Evolutionary conservation across 2,113 vertebrate genomes (phyloP).

Genomic region (Sinosuthora webbiana): DNA sequence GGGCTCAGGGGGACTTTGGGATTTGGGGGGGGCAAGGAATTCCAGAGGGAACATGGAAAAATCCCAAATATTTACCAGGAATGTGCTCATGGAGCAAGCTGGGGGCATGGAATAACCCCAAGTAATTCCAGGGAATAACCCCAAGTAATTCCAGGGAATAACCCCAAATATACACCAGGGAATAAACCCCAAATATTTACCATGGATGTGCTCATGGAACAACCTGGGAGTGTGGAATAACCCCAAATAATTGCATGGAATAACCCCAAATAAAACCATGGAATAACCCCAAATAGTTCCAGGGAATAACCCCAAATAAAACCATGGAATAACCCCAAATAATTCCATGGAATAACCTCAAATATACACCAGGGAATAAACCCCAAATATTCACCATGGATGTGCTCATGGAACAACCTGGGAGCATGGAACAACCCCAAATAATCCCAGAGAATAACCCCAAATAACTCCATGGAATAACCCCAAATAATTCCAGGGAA

Average conservation of each 20-base stretch:
- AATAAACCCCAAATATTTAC: not conserved
- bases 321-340: too few relatives aligned
- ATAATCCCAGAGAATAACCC: too few relatives aligned
- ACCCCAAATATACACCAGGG: not conserved
- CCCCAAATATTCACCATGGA: too few relatives aligned
- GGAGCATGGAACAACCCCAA: not conserved
- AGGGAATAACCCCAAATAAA: not conserved
- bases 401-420: not conserved
- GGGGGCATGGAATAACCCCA: not conserved
- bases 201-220: not conserved
- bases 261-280: too few relatives aligned
- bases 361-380: not conserved
- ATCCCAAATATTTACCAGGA: accelerated
- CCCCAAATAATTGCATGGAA: not conserved
- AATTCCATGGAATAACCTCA: too few relatives aligned
- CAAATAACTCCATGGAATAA: too few relatives aligned
- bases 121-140: too few relatives aligned
- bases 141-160: too few relatives aligned
- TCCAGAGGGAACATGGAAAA: accelerated
- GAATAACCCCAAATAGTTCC: too few relatives aligned
- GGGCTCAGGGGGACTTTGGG: not conserved
- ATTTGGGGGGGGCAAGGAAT: not conserved
- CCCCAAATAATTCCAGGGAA: too few relatives aligned
- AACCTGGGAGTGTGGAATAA: not conserved
- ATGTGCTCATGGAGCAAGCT: not conserved